Percentiles rank a stretch among this genome's conserved stretches.
Conservation (phyloP, 2,797 vertebrate genomes). For the Catharus ustulatus region DNA sequence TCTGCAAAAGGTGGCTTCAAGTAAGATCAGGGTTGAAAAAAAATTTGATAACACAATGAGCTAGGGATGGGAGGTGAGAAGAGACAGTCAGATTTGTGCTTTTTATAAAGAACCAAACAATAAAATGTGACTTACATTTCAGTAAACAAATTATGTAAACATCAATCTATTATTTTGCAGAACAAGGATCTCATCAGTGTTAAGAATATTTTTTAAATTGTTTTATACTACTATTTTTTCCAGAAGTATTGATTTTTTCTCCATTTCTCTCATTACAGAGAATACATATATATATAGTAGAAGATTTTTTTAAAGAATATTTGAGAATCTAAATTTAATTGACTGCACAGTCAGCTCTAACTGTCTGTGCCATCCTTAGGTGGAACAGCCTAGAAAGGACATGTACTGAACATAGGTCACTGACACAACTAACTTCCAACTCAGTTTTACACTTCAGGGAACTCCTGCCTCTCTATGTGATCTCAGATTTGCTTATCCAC, state of each 20-base stretch:
- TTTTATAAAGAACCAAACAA: neutral
- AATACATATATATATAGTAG: neutral
- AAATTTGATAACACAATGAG: rapidly evolving
- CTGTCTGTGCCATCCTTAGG: neutral
- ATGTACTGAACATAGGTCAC: neutral
- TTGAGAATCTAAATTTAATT: neutral
- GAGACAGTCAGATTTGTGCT: neutral
- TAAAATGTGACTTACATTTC: neutral
- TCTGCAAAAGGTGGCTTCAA: neutral
- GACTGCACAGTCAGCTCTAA: neutral
- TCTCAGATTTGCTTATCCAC: neutral
- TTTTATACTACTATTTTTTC: neutral
- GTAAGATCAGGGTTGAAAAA: neutral
- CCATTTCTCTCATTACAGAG: neutral
- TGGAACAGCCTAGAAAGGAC: neutral
- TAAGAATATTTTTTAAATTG: neutral
- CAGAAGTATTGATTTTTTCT: neutral
- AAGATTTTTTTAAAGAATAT: neutral
- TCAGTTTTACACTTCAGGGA: neutral
- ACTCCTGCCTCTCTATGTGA: neutral
- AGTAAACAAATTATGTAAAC: neutral
- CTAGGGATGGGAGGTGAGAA: neutral
- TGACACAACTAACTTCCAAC: neutral
- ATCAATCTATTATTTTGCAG: neutral
- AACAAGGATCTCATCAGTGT: neutral